Conservation (phyloP, 2,888 invertebrate genomes). For the Cheilosia impressa region DNA sequence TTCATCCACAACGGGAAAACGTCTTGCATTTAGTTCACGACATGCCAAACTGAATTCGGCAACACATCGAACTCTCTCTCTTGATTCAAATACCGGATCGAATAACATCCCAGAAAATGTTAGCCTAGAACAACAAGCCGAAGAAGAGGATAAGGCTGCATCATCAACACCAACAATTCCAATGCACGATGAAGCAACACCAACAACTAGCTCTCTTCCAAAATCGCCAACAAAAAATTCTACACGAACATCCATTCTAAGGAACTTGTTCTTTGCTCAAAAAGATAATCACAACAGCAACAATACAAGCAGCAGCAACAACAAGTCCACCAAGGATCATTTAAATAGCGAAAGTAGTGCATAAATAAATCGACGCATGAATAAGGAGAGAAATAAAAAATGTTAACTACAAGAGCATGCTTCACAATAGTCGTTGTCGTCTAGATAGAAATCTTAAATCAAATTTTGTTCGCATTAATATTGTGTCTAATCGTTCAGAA, state of each 20-base stretch:
- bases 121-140: constrained; percentile 77
- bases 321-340: constrained; percentile 54
- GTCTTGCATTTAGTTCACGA: constrained; percentile 76
- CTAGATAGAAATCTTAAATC: constrained; percentile 61
- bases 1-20: constrained; percentile 76
- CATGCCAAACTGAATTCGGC: constrained; percentile 76
- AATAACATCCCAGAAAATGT: constrained; percentile 78
- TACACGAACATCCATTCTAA: constrained; percentile 77
- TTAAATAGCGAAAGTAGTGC: constrained; percentile 63
- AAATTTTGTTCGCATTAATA: constrained; percentile 57
- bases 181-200: constrained; percentile 26
- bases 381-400: constrained; percentile 10
- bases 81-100: constrained; percentile 77
- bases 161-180: constrained; percentile 52
- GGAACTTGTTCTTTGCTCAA: constrained; percentile 77
- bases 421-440: constrained; percentile 52
- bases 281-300: constrained; percentile 64
- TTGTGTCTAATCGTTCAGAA: constrained; percentile 72
- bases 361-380: constrained; percentile 27
- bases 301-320: constrained; percentile 48
- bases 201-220: constrained; percentile 20
- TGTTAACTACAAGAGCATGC: constrained; percentile 28
- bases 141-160: constrained; percentile 76
- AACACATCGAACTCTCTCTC: constrained; percentile 77
- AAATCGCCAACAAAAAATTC: constrained; percentile 67